Evolutionary conservation across 2,797 vertebrate species (phyloP).

Genomic region (Falco cherrug): DNA sequence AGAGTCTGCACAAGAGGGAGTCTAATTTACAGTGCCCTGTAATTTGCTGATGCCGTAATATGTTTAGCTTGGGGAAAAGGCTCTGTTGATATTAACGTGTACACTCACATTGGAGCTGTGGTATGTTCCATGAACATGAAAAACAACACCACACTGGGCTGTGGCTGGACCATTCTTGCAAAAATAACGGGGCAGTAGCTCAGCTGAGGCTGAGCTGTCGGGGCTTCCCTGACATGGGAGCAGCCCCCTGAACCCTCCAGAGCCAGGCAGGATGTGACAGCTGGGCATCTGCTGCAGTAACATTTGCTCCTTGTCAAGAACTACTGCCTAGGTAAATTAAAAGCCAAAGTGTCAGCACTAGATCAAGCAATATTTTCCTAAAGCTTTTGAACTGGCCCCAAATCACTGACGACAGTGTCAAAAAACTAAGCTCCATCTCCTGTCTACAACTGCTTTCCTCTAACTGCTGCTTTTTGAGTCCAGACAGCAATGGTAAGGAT

Average conservation of each 20-base stretch:
- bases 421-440: background rate
- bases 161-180: background rate
- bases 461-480: background rate
- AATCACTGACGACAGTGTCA: background rate
- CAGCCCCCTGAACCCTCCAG: background rate
- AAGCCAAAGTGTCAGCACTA: background rate
- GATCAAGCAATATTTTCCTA: background rate
- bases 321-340: background rate
- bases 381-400: background rate
- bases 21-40: slow-evolving; percentile 44
- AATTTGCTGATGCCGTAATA: slow-evolving; percentile 56
- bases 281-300: background rate
- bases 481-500: background rate
- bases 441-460: background rate
- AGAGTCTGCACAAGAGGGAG: slow-evolving; percentile 41
- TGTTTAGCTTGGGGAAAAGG: slow-evolving; percentile 61
- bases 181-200: background rate
- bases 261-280: background rate
- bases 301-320: accelerated
- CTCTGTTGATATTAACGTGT: slow-evolving; percentile 26
- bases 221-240: background rate
- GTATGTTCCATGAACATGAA: background rate
- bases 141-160: background rate
- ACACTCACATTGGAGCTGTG: background rate
- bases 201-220: background rate